Base-by-base conservation (phyloP, 2,797 vertebrate species). In the Geotria australis region DNA sequence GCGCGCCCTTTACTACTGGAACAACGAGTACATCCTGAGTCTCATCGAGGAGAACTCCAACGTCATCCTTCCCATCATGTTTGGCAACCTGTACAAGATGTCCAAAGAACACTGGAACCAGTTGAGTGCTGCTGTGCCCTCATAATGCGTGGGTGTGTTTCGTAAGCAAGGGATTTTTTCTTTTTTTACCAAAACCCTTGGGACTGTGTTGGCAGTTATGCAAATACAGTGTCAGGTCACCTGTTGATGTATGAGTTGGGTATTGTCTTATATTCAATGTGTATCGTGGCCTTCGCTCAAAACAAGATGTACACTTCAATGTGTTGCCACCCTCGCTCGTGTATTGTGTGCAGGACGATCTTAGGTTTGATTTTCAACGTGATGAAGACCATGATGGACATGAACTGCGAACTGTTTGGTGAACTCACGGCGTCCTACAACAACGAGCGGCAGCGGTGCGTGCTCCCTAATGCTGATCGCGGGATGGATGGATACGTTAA, bases 101-200 rank as follows among this genome's bases (percentile, higher is more conserved):
- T 89, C 83, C 67, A 89, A 85, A 71, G 83, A 89, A 69, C 83
- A 89, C 73, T 89, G 83, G 83, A 89, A 89, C 69, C 83, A 81
- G 84, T 89, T 8, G 24, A 38, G 24, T 38, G 24, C 24, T 38
- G 38, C 24, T 24, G 24, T 38, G 24, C 24, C 38, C 24, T 24
- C 24, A 38, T 24, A 38, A 38, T 38, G 24, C 24, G 24, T 38
- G 24, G 24, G 24, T 38, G 24, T 38, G 24, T 38, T 38, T 24
- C 24, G 38, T 38, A 4, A 24, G 38, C 24, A 38, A 38, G 24
- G 24, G 24, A 38, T 38, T 38, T 38, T 24, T 38, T 38, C 38
- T 38, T 38, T 38, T 38, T 24, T 38, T 38, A 24, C 24, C 4
- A 24, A 38, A 38, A 38, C 24, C 38, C 24, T 38, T 38, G 24